phyloP scores from a whole-genome alignment of 2,888 invertebrate genomes.

The Chymomyza procnemis region DNA sequence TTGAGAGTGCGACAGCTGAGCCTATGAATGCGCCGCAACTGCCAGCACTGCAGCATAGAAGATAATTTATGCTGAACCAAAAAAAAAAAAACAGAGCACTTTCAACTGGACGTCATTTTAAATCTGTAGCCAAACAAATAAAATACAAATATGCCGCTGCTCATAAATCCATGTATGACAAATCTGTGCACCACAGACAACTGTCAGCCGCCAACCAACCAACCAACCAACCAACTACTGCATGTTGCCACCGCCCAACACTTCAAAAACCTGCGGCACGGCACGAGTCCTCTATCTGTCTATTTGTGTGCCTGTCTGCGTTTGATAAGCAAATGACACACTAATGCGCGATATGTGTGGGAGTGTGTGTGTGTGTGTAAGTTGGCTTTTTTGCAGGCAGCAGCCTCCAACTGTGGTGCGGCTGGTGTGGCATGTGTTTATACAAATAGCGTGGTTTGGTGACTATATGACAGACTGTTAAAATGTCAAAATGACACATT shows the following conservation, averaged over 20 bases:
- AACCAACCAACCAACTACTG: not conserved
- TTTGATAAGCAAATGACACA: conserved; percentile 67
- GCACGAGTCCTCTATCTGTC: not conserved
- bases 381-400: conserved; percentile 44
- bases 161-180: conserved; percentile 69
- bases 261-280: no score
- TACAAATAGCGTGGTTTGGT: conserved; percentile 60
- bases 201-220: conserved; percentile 51
- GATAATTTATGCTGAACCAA: not conserved
- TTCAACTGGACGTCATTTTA: conserved; percentile 50
- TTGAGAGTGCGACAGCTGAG: no score
- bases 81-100: no score
- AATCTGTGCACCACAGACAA: conserved; percentile 64
- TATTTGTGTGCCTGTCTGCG: conserved; percentile 24
- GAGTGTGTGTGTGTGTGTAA: conserved; percentile 1
- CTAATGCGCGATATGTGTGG: conserved; percentile 16
- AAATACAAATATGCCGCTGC: conserved; percentile 48
- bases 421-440: conserved; percentile 20
- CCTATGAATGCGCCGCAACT: no score
- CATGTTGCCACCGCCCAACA: not conserved
- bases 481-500: conserved; percentile 73
- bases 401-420: conserved; percentile 48
- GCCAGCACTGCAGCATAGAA: no score
- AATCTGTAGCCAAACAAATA: conserved; percentile 4
- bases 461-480: conserved; percentile 70